These are phyloP conservation scores for Acestrorhynchus altus DNA, from an alignment of 2,797 vertebrate genomes.

Conservation along the genomic window DNA sequence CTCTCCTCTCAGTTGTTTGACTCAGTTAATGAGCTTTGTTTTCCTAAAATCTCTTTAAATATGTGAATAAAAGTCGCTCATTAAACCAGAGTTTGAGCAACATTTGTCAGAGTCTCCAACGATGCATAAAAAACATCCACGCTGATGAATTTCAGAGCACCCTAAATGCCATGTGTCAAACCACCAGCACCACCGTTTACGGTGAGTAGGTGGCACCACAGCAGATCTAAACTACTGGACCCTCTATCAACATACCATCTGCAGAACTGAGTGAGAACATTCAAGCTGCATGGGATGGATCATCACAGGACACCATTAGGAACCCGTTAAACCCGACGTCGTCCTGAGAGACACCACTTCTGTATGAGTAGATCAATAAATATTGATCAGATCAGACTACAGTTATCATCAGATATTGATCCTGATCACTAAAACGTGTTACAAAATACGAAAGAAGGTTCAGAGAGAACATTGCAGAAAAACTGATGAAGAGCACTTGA, in stretches of 20 bases:
- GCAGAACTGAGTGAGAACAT: too few relatives aligned
- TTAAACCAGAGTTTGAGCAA: not conserved
- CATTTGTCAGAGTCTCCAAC: not conserved
- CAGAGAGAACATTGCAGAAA: not conserved
- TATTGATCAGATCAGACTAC: too few relatives aligned
- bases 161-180: not conserved
- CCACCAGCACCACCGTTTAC: not conserved
- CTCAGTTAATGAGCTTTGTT: constrained; percentile 5
- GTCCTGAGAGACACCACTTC: too few relatives aligned
- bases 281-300: too few relatives aligned
- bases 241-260: too few relatives aligned
- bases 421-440: too few relatives aligned
- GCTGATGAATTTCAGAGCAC: not conserved
- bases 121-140: not conserved
- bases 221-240: not conserved
- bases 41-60: not conserved
- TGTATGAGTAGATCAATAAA: too few relatives aligned
- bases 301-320: too few relatives aligned
- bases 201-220: not conserved
- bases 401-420: too few relatives aligned
- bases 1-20: not conserved
- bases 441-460: too few relatives aligned
- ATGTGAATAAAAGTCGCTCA: not conserved
- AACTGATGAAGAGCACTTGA: not conserved
- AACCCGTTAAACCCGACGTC: too few relatives aligned